These are phyloP conservation scores for Leptatherina wallacei DNA, from an alignment of 2,797 vertebrate species.

Conservation along the genomic window DNA sequence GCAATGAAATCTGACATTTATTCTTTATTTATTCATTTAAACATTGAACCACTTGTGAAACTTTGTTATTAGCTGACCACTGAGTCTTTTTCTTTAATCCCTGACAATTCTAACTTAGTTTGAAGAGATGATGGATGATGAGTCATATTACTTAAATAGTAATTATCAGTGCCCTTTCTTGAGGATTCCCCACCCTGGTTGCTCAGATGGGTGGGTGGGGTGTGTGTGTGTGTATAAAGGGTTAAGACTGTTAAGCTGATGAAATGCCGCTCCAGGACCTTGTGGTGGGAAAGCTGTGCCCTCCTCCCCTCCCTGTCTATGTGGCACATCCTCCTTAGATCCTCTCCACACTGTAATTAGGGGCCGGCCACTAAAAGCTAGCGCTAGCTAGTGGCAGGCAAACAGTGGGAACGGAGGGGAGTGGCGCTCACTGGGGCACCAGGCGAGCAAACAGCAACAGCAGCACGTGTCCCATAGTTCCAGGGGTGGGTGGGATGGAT, in stretches of 20 bases:
- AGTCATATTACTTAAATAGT: constrained; percentile 45
- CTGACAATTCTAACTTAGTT: constrained; percentile 30
- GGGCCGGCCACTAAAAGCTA: constrained; percentile 77
- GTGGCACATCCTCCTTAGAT: constrained; percentile 87
- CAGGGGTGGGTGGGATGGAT: constrained; percentile 75
- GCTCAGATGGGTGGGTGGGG: constrained; percentile 57
- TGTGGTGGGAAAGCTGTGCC: constrained; percentile 84
- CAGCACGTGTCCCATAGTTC: constrained; percentile 75
- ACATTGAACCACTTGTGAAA: neutral
- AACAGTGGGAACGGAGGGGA: constrained; percentile 75
- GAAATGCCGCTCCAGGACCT: constrained; percentile 80
- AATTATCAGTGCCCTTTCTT: constrained; percentile 63
- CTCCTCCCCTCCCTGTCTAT: constrained; percentile 84
- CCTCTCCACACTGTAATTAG: constrained; percentile 85
- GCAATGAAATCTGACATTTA: neutral
- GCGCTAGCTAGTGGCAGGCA: constrained; percentile 73
- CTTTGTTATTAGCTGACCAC: neutral
- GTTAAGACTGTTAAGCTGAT: constrained; percentile 77
- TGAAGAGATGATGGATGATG: constrained; percentile 21
- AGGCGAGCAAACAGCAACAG: constrained; percentile 71
- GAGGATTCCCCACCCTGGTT: constrained; percentile 64
- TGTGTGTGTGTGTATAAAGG: constrained; percentile 47
- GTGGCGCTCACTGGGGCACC: constrained; percentile 66
- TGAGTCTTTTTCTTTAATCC: neutral
- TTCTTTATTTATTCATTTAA: constrained; percentile 9